Percentiles rank a stretch among this genome's conserved stretches.
phyloP scores from a whole-genome alignment of 1,140 invertebrate species.

The Sarcophaga bullata region DNA sequence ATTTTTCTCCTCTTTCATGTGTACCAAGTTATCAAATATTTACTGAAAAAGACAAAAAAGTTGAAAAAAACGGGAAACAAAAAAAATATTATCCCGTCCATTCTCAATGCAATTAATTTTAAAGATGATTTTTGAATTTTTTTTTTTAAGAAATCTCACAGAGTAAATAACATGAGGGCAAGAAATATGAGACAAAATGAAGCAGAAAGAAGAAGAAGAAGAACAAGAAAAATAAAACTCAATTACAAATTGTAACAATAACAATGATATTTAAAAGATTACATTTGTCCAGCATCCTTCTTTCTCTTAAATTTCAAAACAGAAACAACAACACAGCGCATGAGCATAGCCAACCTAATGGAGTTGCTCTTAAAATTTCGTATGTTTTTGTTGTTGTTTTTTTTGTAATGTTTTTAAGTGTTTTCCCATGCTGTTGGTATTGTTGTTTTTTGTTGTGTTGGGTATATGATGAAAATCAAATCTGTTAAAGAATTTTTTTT shows the following conservation, averaged over 20 bases:
- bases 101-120: conserved; percentile 2
- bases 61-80: neutral
- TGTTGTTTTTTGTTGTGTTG: too few relatives aligned
- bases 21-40: too few relatives aligned
- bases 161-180: neutral
- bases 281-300: neutral
- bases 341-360: neutral
- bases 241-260: neutral
- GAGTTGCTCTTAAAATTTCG: neutral
- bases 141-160: neutral
- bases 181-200: neutral
- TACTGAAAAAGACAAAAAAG: neutral
- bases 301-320: neutral
- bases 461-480: neutral
- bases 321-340: neutral
- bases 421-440: neutral
- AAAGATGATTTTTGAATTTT: conserved; percentile 1
- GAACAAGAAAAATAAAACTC: neutral
- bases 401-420: too few relatives aligned
- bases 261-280: too few relatives aligned
- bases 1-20: too few relatives aligned
- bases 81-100: neutral
- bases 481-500: neutral
- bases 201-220: neutral
- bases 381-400: neutral